Conservation (phyloP, 2,113 vertebrate genomes). For the Bolborhynchus lineola region DNA sequence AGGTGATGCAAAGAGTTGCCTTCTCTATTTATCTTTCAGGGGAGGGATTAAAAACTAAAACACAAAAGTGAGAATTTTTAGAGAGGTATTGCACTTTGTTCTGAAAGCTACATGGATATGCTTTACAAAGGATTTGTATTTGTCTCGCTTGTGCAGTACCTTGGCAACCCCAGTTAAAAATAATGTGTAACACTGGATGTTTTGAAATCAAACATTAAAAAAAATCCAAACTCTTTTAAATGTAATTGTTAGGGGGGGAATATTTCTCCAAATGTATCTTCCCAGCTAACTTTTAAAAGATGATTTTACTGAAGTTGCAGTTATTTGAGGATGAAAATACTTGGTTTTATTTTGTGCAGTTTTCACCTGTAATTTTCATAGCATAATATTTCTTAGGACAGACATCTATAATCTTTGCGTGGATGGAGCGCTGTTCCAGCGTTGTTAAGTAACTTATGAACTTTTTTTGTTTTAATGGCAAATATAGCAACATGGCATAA, state of each 20-base stretch:
- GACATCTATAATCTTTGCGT: not conserved
- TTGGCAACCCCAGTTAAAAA: not conserved
- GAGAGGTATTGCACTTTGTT: not conserved
- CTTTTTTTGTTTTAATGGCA: not conserved
- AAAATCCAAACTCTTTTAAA: not conserved
- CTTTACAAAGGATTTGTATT: not conserved
- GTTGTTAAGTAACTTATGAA: not conserved
- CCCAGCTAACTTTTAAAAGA: not conserved
- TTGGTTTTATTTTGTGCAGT: not conserved
- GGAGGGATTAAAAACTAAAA: not conserved
- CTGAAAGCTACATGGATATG: not conserved
- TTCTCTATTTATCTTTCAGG: not conserved
- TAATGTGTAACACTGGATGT: not conserved
- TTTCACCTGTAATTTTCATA: not conserved
- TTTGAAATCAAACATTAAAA: not conserved
- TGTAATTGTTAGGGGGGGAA: not conserved
- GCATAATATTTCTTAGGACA: not conserved
- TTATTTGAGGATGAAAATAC: not conserved
- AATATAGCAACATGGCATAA: not conserved
- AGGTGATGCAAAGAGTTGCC: not conserved
- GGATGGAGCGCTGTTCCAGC: not conserved
- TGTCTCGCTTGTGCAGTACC: not conserved
- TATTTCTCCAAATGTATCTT: not conserved
- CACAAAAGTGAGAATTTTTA: not conserved
- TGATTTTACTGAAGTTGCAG: not conserved